Conservation (phyloP, 2,113 vertebrate species). For the Crotalus tigris region DNA sequence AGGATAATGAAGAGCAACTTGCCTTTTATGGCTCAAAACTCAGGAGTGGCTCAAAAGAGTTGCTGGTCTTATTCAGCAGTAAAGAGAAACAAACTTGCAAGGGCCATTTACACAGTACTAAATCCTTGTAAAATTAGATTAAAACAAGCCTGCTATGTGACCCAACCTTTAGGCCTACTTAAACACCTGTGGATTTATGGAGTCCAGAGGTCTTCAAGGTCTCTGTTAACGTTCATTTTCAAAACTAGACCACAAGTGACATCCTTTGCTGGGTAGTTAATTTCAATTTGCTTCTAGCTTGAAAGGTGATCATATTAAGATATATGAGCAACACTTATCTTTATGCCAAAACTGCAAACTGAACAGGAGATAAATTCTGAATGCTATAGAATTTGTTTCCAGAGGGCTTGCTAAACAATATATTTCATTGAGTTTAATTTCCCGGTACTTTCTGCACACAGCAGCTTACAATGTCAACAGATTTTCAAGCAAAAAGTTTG, state of each 20-base stretch:
- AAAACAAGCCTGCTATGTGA: conserved; percentile 72
- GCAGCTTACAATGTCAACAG: neutral
- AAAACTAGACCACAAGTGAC: conserved; percentile 64
- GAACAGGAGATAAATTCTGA: conserved; percentile 17
- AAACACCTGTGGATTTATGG: conserved; percentile 81
- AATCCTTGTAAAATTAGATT: conserved; percentile 75
- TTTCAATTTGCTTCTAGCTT: conserved; percentile 56
- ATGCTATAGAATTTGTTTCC: conserved; percentile 37
- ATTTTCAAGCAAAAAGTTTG: conserved; percentile 1
- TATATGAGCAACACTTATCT: conserved; percentile 44
- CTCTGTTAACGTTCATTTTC: conserved; percentile 70
- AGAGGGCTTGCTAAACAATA: conserved; percentile 33
- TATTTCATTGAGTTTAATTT: neutral
- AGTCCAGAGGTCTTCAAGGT: conserved; percentile 73
- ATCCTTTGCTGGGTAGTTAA: conserved; percentile 51
- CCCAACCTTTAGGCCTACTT: conserved; percentile 72
- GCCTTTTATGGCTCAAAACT: conserved; percentile 51
- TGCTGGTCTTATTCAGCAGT: conserved; percentile 71
- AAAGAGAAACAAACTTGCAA: conserved; percentile 67
- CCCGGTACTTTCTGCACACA: neutral
- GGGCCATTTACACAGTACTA: conserved; percentile 72
- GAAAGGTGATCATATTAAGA: conserved; percentile 43
- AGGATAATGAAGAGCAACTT: conserved; percentile 34
- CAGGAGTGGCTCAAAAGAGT: conserved; percentile 65
- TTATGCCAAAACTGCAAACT: conserved; percentile 37